Conservation (phyloP, 2,113 vertebrate genomes). For the Macroglossus sobrinus region DNA sequence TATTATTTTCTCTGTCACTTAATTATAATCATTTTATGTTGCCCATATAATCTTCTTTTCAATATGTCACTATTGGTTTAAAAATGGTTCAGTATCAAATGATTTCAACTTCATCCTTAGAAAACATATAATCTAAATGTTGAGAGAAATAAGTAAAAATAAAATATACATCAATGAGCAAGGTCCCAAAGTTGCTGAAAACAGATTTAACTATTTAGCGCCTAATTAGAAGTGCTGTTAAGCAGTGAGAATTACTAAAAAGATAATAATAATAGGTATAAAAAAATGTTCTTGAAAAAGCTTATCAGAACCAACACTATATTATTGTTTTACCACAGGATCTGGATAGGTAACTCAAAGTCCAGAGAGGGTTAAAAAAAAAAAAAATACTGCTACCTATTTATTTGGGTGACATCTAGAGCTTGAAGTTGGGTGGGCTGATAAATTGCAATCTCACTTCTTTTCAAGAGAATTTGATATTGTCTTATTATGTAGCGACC, state of each 20-base stretch:
- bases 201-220: not conserved
- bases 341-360: not conserved
- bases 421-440: not conserved
- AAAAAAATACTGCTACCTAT: not conserved
- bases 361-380: not conserved
- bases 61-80: constrained; percentile 44
- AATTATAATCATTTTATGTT: constrained; percentile 62
- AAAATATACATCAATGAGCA: constrained; percentile 20
- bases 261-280: not conserved
- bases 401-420: not conserved
- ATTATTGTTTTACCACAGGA: not conserved
- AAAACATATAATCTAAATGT: constrained; percentile 65
- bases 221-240: not conserved
- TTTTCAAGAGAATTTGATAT: not conserved
- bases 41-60: constrained; percentile 65
- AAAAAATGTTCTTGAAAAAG: not conserved
- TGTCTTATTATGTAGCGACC: not conserved
- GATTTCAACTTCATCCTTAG: constrained; percentile 7
- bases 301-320: not conserved
- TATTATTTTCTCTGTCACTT: constrained; percentile 51
- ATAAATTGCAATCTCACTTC: not conserved
- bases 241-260: not conserved
- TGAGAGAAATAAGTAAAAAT: constrained; percentile 56
- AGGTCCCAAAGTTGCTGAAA: not conserved
- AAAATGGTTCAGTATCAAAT: constrained; percentile 50